Evolutionary conservation across 1,140 invertebrate genomes (phyloP), one percentile per base, ranked within the genome.

Genomic region (Drosophila bocqueti): DNA sequence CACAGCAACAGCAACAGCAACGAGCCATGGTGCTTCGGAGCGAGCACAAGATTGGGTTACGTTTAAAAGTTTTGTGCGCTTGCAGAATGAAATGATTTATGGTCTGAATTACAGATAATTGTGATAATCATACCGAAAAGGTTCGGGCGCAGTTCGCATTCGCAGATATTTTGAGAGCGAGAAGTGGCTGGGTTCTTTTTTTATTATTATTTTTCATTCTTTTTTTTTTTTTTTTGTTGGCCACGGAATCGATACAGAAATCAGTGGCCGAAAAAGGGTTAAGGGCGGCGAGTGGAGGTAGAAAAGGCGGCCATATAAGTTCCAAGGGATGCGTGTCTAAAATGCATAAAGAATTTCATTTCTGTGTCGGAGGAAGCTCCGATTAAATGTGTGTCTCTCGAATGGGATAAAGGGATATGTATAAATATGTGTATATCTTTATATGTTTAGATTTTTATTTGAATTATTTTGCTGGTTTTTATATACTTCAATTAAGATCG

Each of bases 71-170:
- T 77, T 78, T 79, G 76, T 79, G 77, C 68, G 77, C 77, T 75
- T 81, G 78, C 74, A 81, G 77, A 84, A 85, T 85, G 81, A 91
- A 91, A 86, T 91, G 90, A 91, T 91, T 91, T 91, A 91, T 91
- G 79, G 89, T 91, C 84, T 76, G 89, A 91, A 91, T 91, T 91
- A 87, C 81, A 91, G 89, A 91, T 91, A 91, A 91, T 91, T 91
- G 90, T 91, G 89, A 91, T 91, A 91, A 91, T 91, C 89, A 91
- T 91, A 91, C 84, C 89, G 81, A 85, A 91, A 91, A 83, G 84
- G 89, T 75, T 68, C 72, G 79, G 76, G 81, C 82, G 65, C 67
- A 73, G 78, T 84, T 79, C 67, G 65, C 60, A 79, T 79, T 81
- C 71, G 80, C 75, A 82, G 75, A 63, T 83, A 65, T 79, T 79